Conservation (phyloP, 2,797 vertebrate species). For the Malacoraja senta region DNA sequence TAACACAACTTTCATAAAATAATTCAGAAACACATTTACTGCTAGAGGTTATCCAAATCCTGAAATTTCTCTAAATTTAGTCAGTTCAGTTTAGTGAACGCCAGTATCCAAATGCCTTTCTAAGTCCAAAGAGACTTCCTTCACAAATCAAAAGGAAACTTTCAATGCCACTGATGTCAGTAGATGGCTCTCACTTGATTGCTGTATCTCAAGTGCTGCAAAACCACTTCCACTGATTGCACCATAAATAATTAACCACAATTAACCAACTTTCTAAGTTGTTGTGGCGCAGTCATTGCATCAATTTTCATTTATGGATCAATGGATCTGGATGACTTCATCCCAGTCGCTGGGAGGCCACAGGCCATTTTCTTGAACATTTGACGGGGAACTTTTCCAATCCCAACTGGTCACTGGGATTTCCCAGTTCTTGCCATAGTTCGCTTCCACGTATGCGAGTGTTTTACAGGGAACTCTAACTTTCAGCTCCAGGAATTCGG, state of each 20-base stretch:
- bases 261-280: not conserved
- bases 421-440: constrained; percentile 80
- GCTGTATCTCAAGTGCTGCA: not conserved
- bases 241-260: not conserved
- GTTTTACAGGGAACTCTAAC: constrained; percentile 83
- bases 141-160: not conserved
- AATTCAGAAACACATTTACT: not conserved
- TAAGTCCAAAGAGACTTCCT: not conserved
- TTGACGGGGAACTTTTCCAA: constrained; percentile 84
- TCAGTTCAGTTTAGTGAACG: not conserved
- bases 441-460: constrained; percentile 73
- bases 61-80: not conserved
- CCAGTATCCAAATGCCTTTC: not conserved
- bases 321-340: constrained; percentile 81
- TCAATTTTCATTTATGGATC: constrained; percentile 41
- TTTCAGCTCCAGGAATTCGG: constrained; percentile 80
- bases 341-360: constrained; percentile 81
- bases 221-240: not conserved
- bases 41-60: not conserved
- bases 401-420: constrained; percentile 79
- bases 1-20: not conserved
- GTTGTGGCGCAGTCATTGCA: not conserved
- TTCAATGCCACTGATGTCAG: not conserved
- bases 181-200: not conserved
- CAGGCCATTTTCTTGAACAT: constrained; percentile 77